Evolutionary conservation across 2,113 vertebrate genomes (phyloP).

Genomic region (Tetraodon nigroviridis): DNA sequence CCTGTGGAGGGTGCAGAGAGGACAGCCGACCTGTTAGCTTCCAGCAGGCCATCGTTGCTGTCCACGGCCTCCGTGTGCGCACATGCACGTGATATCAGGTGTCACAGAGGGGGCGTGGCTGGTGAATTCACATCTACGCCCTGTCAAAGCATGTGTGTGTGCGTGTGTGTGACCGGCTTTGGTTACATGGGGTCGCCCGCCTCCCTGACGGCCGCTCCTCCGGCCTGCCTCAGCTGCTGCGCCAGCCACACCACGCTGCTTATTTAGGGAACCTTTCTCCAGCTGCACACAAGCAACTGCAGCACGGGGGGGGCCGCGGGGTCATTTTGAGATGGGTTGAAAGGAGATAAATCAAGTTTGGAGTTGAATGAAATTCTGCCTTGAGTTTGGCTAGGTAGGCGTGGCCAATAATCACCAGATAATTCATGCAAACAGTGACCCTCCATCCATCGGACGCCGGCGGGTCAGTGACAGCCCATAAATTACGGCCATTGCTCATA

Average conservation of each 20-base stretch:
- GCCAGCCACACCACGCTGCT: constrained; percentile 19
- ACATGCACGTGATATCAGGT: not conserved
- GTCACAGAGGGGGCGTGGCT: not conserved
- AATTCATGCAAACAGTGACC: constrained; percentile 16
- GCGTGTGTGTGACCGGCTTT: constrained; percentile 1
- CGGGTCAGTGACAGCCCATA: constrained; percentile 16
- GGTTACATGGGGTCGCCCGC: constrained; percentile 30
- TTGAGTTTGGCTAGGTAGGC: not conserved
- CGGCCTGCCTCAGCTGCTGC: constrained; percentile 32
- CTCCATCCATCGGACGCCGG: constrained; percentile 24
- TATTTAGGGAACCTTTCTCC: constrained; percentile 37
- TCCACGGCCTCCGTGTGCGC: not conserved
- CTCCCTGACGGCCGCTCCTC: constrained; percentile 27
- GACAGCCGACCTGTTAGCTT: too few relatives aligned
- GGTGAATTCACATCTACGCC: not conserved
- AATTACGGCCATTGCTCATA: constrained; percentile 39
- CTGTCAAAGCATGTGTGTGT: constrained; percentile 17
- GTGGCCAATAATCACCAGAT: constrained; percentile 14
- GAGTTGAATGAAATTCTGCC: constrained; percentile 22
- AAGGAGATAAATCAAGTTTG: constrained; percentile 12
- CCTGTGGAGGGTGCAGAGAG: too few relatives aligned
- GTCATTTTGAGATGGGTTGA: constrained; percentile 31
- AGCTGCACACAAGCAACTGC: constrained; percentile 13
- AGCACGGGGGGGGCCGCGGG: constrained; percentile 11
- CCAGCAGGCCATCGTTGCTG: not conserved